Evolutionary conservation across 2,888 invertebrate genomes (phyloP).

Genomic region (Leptinotarsa juncta): DNA sequence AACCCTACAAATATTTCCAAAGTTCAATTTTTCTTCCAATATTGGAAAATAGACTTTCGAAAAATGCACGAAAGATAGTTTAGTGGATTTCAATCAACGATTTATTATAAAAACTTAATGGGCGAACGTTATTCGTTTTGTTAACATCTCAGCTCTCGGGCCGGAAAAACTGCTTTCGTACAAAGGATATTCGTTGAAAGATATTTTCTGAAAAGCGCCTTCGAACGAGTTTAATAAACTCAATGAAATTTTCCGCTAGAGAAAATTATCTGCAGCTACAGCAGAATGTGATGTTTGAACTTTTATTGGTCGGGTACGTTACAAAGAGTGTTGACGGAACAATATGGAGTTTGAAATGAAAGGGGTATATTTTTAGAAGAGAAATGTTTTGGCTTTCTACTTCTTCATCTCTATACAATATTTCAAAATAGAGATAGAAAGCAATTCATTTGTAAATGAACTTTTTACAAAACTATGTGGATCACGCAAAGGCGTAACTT

Average conservation of each 20-base stretch:
- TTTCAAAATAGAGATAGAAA: no score
- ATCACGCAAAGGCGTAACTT: no score
- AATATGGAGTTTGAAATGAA: no score
- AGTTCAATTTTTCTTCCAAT: background rate
- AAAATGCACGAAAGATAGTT: background rate
- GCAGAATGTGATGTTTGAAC: background rate
- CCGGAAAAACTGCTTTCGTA: background rate
- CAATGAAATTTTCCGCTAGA: background rate
- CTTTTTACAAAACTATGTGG: no score
- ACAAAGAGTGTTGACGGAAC: background rate
- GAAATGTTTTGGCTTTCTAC: no score
- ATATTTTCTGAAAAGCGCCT: background rate
- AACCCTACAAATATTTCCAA: background rate
- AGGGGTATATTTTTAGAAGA: no score
- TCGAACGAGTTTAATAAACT: background rate
- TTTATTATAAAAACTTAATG: background rate
- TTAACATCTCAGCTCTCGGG: background rate
- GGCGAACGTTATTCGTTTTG: background rate
- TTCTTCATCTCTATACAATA: no score
- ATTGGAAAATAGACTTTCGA: background rate
- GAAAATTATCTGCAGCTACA: background rate
- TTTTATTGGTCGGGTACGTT: background rate
- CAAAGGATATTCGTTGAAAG: constrained; percentile 4
- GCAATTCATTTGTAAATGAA: no score
- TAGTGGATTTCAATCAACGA: background rate